Conservation (phyloP, 2,888 invertebrate species). For the Colostygia pectinataria region DNA sequence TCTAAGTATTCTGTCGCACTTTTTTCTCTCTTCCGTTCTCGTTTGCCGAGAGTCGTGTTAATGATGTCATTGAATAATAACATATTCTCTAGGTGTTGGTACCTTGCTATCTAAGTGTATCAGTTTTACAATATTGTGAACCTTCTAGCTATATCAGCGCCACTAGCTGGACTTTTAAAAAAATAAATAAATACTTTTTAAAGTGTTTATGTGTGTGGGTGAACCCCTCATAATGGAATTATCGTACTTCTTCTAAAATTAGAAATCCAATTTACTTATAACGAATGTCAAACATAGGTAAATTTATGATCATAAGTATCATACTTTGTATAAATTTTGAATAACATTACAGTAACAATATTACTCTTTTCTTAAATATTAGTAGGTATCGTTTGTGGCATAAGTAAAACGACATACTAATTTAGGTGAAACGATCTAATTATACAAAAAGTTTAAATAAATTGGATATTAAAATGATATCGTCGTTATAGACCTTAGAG, state of each 20-base stretch:
- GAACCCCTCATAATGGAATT: no score
- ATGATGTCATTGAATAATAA: constrained; percentile 53
- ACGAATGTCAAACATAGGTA: background rate
- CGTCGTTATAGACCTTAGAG: constrained; percentile 35
- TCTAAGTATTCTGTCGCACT: constrained; percentile 60
- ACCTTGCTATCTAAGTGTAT: constrained; percentile 18
- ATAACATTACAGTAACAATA: constrained; percentile 4
- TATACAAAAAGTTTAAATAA: constrained; percentile 24
- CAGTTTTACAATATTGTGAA: constrained; percentile 29
- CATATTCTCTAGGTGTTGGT: constrained; percentile 38
- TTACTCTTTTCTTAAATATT: constrained; percentile 2
- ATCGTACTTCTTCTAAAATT: background rate
- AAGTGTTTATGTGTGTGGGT: no score
- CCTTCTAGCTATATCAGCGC: constrained; percentile 25
- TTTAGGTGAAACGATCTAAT: constrained; percentile 21
- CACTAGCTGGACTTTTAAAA: no score
- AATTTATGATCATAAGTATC: constrained; percentile 1
- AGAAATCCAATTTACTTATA: background rate
- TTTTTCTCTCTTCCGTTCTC: constrained; percentile 66
- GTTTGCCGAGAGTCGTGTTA: constrained; percentile 52
- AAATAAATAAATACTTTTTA: no score
- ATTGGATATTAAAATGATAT: constrained; percentile 38
- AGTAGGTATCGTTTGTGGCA: constrained; percentile 6
- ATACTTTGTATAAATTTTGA: constrained; percentile 2
- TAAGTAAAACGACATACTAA: constrained; percentile 9